A percentile compares a stretch with the other conserved stretches of the same genome.
Evolutionary conservation across 2,888 invertebrate species (phyloP).

Genomic region (Bombylius discolor): DNA sequence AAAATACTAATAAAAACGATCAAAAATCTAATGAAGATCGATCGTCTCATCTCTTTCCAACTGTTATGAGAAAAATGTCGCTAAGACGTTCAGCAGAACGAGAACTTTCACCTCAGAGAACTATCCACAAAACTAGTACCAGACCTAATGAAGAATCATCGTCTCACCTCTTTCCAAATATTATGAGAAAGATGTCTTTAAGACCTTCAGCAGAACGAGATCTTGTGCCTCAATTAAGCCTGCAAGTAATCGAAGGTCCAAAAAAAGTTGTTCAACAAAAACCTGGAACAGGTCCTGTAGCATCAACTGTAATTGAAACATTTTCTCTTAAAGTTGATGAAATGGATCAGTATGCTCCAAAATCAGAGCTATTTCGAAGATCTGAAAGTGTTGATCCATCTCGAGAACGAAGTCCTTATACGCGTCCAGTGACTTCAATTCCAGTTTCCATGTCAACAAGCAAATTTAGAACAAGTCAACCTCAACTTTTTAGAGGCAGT

Average conservation of each 20-base stretch:
- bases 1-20: no score
- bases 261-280: neutral
- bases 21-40: no score
- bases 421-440: neutral
- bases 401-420: neutral
- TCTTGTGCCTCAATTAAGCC: neutral
- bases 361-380: neutral
- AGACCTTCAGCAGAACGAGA: neutral
- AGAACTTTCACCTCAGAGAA: neutral
- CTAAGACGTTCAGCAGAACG: neutral
- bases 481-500: neutral
- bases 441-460: neutral
- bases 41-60: neutral
- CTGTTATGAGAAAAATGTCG: neutral
- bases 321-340: slow-evolving; percentile 35
- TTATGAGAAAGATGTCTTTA: neutral
- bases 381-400: neutral
- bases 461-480: slow-evolving; percentile 1
- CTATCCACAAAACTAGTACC: no score
- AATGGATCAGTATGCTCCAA: slow-evolving; percentile 30
- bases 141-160: no score
- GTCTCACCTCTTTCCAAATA: no score
- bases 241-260: neutral
- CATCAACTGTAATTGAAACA: slow-evolving; percentile 20
- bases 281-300: neutral